A percentile compares a stretch with the other conserved stretches of the same genome.
Evolutionary conservation across 64 coral and sea anemone species (phyloP).

Genomic region (Orbicella faveolata): DNA sequence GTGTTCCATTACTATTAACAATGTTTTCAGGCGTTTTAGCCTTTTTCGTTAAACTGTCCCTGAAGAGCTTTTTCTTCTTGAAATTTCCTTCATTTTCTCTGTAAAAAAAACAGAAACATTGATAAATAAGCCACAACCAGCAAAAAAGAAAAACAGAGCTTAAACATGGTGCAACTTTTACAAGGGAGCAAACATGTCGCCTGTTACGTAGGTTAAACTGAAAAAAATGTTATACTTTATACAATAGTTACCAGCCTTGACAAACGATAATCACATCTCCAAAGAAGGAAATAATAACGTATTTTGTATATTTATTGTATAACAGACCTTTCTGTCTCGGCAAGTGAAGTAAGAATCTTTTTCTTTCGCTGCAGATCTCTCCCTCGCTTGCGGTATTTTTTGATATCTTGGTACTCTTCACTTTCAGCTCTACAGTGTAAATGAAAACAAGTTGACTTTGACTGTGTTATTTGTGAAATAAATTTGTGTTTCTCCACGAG

Average conservation of each 20-base stretch:
- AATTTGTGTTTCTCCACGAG: background rate
- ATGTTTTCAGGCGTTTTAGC: background rate
- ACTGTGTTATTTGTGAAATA: background rate
- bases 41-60: background rate
- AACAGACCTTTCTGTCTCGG: slow-evolving; percentile 20
- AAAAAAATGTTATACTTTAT: too few species aligned
- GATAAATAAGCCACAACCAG: too few species aligned
- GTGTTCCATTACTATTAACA: background rate
- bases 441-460: background rate
- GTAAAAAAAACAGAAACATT: background rate
- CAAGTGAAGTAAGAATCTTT: slow-evolving; percentile 66
- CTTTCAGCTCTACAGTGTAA: slow-evolving; percentile 52
- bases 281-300: background rate
- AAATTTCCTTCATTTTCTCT: background rate
- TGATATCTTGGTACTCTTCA: slow-evolving; percentile 80
- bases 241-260: too few species aligned
- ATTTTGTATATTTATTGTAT: background rate
- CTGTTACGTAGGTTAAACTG: too few species aligned
- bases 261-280: too few species aligned
- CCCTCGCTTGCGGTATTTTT: slow-evolving; percentile 69
- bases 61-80: background rate
- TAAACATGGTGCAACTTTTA: too few species aligned
- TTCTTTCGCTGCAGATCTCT: slow-evolving; percentile 64
- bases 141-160: too few species aligned
- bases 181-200: too few species aligned